These are phyloP conservation scores for Dolichotis patagonum DNA, from an alignment of 2,113 vertebrate species.

Conservation along the genomic window DNA sequence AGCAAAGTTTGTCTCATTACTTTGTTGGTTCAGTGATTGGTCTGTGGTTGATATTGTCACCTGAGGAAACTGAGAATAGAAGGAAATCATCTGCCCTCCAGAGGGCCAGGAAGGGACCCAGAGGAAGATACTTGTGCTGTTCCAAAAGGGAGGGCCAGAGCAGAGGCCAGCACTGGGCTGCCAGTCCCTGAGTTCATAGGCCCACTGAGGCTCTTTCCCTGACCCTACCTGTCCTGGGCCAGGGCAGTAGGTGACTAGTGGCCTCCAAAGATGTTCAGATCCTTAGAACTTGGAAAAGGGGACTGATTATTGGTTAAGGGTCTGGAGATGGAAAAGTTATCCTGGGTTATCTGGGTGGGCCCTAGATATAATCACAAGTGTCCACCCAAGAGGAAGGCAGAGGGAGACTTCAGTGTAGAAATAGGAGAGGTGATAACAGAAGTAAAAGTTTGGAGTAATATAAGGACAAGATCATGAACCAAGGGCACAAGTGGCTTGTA, in stretches of 20 bases:
- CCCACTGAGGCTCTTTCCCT: neutral
- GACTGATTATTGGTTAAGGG: neutral
- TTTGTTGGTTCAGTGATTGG: neutral
- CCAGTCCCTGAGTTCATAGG: rapidly evolving
- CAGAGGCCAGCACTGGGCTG: neutral
- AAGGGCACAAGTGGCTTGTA: rapidly evolving
- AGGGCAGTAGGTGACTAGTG: neutral
- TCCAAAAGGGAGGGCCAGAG: neutral
- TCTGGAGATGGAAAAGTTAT: neutral
- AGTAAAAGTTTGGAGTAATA: neutral
- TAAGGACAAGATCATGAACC: neutral
- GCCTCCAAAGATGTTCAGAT: neutral
- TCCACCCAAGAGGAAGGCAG: neutral
- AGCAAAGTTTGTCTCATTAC: neutral
- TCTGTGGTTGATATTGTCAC: neutral
- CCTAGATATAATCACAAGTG: neutral
- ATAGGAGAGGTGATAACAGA: neutral
- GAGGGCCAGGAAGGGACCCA: neutral
- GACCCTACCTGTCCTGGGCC: neutral
- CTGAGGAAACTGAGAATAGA: neutral
- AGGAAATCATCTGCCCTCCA: neutral
- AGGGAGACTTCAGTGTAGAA: neutral
- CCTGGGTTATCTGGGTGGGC: neutral
- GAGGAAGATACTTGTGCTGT: rapidly evolving
- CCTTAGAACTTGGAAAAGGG: neutral